These are phyloP conservation scores for Platichthys flesus DNA, from an alignment of 2,113 vertebrate genomes.

Conservation along the genomic window DNA sequence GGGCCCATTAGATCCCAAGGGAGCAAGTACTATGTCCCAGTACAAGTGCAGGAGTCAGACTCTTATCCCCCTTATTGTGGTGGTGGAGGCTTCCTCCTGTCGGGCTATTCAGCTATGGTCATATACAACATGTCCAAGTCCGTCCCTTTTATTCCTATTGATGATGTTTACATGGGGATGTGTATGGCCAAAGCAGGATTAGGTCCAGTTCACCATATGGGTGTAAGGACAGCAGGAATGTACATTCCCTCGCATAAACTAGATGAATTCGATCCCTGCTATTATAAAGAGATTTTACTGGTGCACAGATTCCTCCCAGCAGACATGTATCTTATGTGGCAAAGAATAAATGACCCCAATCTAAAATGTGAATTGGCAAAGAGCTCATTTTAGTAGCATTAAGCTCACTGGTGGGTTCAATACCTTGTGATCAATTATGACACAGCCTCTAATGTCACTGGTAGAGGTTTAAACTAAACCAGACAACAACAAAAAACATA, in stretches of 20 bases:
- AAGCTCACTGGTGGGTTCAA: background rate
- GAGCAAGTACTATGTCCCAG: slow-evolving; percentile 90
- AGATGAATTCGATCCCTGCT: slow-evolving; percentile 78
- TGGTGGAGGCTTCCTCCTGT: slow-evolving; percentile 87
- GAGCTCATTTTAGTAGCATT: background rate
- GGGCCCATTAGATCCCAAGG: slow-evolving; percentile 76
- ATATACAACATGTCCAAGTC: slow-evolving; percentile 77
- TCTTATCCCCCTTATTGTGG: slow-evolving; percentile 85
- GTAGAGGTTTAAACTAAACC: too few species aligned
- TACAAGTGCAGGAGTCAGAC: slow-evolving; percentile 77
- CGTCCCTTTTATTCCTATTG: slow-evolving; percentile 66
- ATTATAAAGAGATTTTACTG: slow-evolving; percentile 83
- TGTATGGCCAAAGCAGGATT: slow-evolving; percentile 78
- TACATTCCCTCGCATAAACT: slow-evolving; percentile 12
- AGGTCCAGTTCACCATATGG: slow-evolving; percentile 63
- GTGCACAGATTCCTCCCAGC: slow-evolving; percentile 84
- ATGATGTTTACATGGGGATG: slow-evolving; percentile 83
- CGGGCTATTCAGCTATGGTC: slow-evolving; percentile 79
- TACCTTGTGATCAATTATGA: too few species aligned
- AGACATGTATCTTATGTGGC: slow-evolving; percentile 84
- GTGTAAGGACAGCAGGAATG: slow-evolving; percentile 72
- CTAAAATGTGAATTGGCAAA: slow-evolving; percentile 55
- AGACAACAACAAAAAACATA: too few species aligned
- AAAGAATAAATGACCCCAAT: slow-evolving; percentile 68
- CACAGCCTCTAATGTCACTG: too few species aligned